Evolutionary conservation across 2,797 vertebrate species (phyloP), one percentile per base, ranked within the genome.

Genomic region (Centroberyx gerrardi): DNA sequence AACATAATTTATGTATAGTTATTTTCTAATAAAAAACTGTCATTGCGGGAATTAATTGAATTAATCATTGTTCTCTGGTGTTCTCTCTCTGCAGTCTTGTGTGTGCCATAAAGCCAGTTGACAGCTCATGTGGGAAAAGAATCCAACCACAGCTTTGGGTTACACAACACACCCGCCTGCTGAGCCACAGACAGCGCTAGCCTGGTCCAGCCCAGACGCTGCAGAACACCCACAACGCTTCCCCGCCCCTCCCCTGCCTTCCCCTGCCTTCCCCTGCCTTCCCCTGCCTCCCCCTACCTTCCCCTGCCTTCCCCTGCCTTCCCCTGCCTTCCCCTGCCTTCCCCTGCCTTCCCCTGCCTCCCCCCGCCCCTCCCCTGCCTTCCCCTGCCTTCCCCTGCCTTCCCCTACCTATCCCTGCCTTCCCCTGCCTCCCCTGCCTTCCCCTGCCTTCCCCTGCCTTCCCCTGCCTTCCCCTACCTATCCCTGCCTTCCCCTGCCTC

Each of bases 201-300:
- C 76, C 82, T 76, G 76, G 74, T 84, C 77, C 83, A 72, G 76
- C 70, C 72, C 87, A 82, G 83, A 80, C 71, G 8, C 55, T 63
- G 61, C 85, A 83, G 87, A 91, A 90, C 88, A 89, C 88, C 89
- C 93, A 92, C 84, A 78, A 58, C 0, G 90, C 72, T 27, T 53
- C 76, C 64, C 83, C 62, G 4, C 78, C 88, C 66, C 62, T 0
- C 51, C 18, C 69, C 63, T 62, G 58, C 76, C 71, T 33, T 14
- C 53, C 67, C 62, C 76, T 74, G 77, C 76, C 87, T 17, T 1
- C 3, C 31, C n/a, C 40, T 61, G 55, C 70, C 69, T 1, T 22
- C 22, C 22, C 22, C 22, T 22, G 1, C 22, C 22, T 22, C 1
- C 22, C 22, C 22, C 22, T 22, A 22, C 22, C 22, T 22, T 22